phyloP scores from a whole-genome alignment of 64 coral and sea anemone species.

The Actinia equina region DNA sequence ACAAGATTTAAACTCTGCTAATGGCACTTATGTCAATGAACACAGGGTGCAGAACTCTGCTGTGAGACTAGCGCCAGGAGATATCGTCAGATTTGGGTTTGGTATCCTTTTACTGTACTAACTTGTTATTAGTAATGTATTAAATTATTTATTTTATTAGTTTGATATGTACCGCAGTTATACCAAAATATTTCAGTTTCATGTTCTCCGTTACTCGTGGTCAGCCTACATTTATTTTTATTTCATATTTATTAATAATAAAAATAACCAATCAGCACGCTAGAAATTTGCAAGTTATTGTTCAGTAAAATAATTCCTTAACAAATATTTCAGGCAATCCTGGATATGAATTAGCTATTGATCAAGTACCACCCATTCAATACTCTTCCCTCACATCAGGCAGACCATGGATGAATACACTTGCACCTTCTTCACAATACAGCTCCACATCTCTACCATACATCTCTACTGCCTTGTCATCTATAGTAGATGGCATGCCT shows the following conservation, averaged over 20 bases:
- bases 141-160: too few relatives aligned
- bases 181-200: too few relatives aligned
- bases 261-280: too few relatives aligned
- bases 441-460: conserved; percentile 50
- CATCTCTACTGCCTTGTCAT: conserved; percentile 19
- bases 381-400: conserved; percentile 51
- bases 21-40: conserved; percentile 90
- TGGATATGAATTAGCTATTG: conserved; percentile 74
- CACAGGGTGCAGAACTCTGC: conserved; percentile 84
- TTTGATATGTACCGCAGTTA: too few relatives aligned
- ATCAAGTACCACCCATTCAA: conserved; percentile 26
- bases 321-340: conserved; percentile 55
- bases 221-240: too few relatives aligned
- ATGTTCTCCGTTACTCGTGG: too few relatives aligned
- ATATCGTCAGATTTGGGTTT: conserved; percentile 82
- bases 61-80: conserved; percentile 77
- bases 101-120: conserved; percentile 66
- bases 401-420: conserved; percentile 10
- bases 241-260: too few relatives aligned
- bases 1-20: conserved; percentile 78
- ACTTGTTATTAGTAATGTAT: too few relatives aligned
- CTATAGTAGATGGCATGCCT: conserved; percentile 14
- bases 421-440: conserved; percentile 5
- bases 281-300: too few relatives aligned
- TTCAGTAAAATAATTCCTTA: conserved; percentile 33